Base-by-base conservation (phyloP, 2,797 vertebrate species). In the Sebastes itinus region DNA sequence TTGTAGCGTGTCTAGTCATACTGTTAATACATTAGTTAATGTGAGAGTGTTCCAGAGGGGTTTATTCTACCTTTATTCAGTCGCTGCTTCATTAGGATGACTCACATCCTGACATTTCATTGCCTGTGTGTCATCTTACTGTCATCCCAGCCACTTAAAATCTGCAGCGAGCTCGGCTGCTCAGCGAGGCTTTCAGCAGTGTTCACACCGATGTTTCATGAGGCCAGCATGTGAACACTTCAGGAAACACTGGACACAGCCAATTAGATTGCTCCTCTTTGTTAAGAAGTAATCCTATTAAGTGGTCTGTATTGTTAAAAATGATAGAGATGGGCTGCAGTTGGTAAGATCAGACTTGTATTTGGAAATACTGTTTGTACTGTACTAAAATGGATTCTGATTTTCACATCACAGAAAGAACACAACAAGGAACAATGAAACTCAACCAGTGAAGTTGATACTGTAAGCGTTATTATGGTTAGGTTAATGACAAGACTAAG, bases 51-150 rank as follows among this genome's bases (percentile, higher is more conserved):
- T 85, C 67, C 67, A 77, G 35, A 49, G 72, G 84, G 79, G 27
- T 75, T 86, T 18, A 75, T 84, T 85, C 76, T 77, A 74, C 81
- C 81, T 87, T 88, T 74, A 70, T 90, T 85, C 70, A 81, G 4
- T 71, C 22, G 20, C 65, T 80, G 70, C 76, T 79, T 89, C 78
- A 86, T 82, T 86, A 89, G 81, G 38, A 42, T 90, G 85, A 90
- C 74, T 92, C 86, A 89, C 80, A 88, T 78, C 71, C 74, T 83
- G 88, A 81, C 79, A 82, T 91, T 87, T 89, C 82, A 81, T 73
- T 20, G 52, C 74, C 66, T 11, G 62, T 32, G 80, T 87, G 83
- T 89, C 88, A 82, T 91, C 75, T 68, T 64, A 63, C 80, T 81
- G 83, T 90, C 86, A 83, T 83, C 54, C 54, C 69, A 67, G 80